Evolutionary conservation across 2,797 vertebrate species (phyloP).

Genomic region (Tapera naevia): DNA sequence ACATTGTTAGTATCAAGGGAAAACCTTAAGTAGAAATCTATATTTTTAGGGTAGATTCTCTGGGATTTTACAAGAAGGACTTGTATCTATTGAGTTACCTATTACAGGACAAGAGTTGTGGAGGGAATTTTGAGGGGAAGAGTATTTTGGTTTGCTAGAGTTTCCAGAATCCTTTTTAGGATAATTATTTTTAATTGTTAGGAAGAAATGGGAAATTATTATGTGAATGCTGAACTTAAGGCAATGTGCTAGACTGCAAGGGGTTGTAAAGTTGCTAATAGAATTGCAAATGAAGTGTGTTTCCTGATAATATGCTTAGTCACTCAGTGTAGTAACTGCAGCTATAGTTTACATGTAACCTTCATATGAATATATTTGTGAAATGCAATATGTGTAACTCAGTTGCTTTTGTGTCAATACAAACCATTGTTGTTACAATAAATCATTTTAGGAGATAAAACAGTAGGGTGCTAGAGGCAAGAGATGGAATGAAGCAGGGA

Average conservation of each 20-base stretch:
- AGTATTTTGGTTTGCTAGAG: not conserved
- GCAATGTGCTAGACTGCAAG: not conserved
- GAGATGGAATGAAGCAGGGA: not conserved
- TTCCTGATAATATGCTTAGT: not conserved
- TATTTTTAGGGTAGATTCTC: not conserved
- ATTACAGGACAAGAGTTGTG: not conserved
- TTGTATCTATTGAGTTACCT: not conserved
- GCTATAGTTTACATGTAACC: not conserved
- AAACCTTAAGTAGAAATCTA: accelerated
- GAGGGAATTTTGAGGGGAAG: not conserved
- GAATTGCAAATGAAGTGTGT: not conserved
- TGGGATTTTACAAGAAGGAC: not conserved
- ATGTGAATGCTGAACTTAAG: not conserved
- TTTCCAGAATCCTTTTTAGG: not conserved
- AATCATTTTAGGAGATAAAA: not conserved
- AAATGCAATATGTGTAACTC: not conserved
- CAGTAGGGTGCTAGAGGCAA: not conserved
- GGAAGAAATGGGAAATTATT: not conserved
- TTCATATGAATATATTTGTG: not conserved
- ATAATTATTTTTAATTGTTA: not conserved
- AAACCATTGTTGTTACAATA: not conserved
- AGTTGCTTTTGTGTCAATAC: not conserved
- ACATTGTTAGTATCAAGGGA: accelerated
- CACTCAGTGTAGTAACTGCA: not conserved
- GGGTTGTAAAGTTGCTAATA: not conserved